phyloP scores from a whole-genome alignment of 1,140 invertebrate genomes.

The Helicoverpa armigera region DNA sequence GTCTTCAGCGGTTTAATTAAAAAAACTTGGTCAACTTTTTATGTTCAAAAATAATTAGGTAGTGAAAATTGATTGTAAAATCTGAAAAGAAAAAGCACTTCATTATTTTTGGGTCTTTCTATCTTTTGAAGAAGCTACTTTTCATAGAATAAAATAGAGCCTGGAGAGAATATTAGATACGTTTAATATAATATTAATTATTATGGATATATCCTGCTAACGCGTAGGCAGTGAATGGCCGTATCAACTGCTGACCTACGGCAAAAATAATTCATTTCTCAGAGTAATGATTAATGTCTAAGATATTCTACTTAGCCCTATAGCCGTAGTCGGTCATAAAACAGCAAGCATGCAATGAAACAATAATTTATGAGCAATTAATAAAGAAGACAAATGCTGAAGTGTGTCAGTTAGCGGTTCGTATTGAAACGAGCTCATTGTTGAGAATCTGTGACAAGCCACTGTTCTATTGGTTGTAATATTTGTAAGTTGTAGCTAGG shows the following conservation, averaged over 20 bases:
- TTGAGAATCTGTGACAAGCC: background rate
- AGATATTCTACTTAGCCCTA: conserved; percentile 9
- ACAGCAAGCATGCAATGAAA: conserved; percentile 17
- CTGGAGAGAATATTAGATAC: background rate
- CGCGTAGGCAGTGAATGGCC: conserved; percentile 5
- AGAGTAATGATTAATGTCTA: conserved; percentile 25
- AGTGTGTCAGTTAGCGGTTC: conserved; percentile 14
- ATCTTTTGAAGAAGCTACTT: background rate
- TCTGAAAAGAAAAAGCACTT: background rate
- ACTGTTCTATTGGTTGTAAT: background rate
- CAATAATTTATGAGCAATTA: conserved; percentile 28
- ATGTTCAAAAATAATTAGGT: conserved; percentile 18
- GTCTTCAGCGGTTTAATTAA: conserved; percentile 55
- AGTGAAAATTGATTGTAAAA: conserved; percentile 13
- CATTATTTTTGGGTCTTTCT: background rate
- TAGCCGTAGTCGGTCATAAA: conserved; percentile 14
- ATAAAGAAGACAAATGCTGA: conserved; percentile 23
- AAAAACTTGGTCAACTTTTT: conserved; percentile 27
- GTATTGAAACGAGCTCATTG: background rate
- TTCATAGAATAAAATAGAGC: background rate
- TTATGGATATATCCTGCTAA: conserved; percentile 23
- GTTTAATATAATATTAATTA: conserved; percentile 2
- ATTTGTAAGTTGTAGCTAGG: no score
- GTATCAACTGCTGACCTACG: conserved; percentile 11
- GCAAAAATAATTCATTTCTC: conserved; percentile 32